Evolutionary conservation across 2,888 invertebrate species (phyloP), one percentile per base, ranked within the genome.

Genomic region (Synergus itoensis): DNA sequence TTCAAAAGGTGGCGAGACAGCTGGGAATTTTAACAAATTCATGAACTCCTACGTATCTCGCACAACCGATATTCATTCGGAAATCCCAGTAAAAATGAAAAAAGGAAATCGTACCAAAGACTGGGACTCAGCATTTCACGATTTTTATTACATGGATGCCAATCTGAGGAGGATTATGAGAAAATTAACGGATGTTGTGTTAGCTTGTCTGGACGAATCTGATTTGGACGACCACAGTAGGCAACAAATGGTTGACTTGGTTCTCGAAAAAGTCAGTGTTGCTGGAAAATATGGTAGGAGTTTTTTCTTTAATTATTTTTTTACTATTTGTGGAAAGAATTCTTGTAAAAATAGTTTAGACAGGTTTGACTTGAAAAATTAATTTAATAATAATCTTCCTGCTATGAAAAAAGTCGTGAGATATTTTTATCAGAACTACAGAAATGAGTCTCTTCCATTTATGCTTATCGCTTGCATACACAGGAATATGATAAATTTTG

Each of bases 251-350:
- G 53, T 73, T 4, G 48, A 73, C 36, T 36, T 16, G 4, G 73
- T 53, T n/a, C 36, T 73, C 0, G 36, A 73, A 53, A 73, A 53
- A 73, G 73, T 73, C 36, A 73, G 73, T 8, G 73, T 36, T 73
- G 73, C 73, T 73, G 73, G 73, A 53, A 73, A 73, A 36, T 73
- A 73, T n/a, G 73, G 73, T 73, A 53, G n/a, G 53, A 53, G 28
- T 53, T 53, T 53, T n/a, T 53, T 5, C 7, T 48, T 7, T 11
- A 7, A 7, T 16, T 16, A 48, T 16, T 48, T 48, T 48, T 48
- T 7, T 2, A 48, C 5, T 48, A 4, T 16, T 21, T 21, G 0
- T 21, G 21, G 21, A 0, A 28, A 28, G 28, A 28, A 28, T 28
- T 28, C 28, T 28, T 0, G 28, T 28, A 28, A 28, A 28, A 28